Percentiles rank a stretch among this genome's conserved stretches.
These are phyloP conservation scores for Todiramphus chloris DNA, from an alignment of 2,113 vertebrate genomes.

Conservation along the genomic window DNA sequence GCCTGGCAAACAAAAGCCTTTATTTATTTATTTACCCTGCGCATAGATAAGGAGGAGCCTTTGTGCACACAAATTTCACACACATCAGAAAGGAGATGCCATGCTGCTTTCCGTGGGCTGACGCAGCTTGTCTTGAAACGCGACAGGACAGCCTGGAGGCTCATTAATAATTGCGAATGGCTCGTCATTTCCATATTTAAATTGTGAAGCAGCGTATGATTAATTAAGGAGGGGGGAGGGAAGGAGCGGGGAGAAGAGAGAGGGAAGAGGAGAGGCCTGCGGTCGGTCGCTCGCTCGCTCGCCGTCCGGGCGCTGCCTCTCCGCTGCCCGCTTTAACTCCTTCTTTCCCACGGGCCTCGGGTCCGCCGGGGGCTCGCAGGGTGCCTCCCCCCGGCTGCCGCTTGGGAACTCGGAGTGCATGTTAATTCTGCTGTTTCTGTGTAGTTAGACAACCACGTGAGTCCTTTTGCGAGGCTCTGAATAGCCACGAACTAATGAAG, in stretches of 20 bases:
- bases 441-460: background rate
- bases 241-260: too few species aligned
- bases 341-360: background rate
- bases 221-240: conserved; percentile 33
- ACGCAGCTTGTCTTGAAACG: background rate
- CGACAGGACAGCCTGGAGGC: conserved; percentile 53
- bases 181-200: conserved; percentile 60
- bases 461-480: background rate
- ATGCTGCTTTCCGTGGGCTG: conserved; percentile 71
- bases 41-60: conserved; percentile 42
- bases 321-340: conserved; percentile 3
- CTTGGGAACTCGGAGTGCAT: background rate
- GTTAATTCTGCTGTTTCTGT: conserved; percentile 28
- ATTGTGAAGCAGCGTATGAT: conserved; percentile 47
- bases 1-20: conserved; percentile 80
- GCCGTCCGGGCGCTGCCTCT: too few species aligned
- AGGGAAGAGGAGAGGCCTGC: background rate
- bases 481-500: background rate
- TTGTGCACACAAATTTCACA: conserved; percentile 74
- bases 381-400: background rate
- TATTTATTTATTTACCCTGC: conserved; percentile 76
- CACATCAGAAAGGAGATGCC: conserved; percentile 75
- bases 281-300: background rate
- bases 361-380: background rate
- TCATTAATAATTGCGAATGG: conserved; percentile 62